These are phyloP conservation scores for Knipowitschia caucasica DNA, from an alignment of 2,797 vertebrate genomes.

Conservation along the genomic window DNA sequence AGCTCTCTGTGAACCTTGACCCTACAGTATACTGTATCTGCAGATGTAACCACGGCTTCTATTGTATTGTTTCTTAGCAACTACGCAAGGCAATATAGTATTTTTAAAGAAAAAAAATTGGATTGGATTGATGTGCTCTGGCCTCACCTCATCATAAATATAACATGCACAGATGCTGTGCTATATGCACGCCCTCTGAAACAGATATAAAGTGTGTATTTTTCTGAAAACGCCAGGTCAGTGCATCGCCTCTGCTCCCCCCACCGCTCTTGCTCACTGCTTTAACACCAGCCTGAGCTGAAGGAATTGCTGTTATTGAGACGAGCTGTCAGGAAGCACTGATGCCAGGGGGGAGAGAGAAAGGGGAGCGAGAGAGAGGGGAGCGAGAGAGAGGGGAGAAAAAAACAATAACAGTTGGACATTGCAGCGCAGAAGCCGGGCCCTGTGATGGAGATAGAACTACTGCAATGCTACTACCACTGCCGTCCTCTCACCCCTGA, in stretches of 20 bases:
- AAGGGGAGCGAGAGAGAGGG: constrained; percentile 16
- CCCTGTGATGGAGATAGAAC: constrained; percentile 41
- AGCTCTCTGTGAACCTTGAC: no score
- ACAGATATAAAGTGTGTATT: constrained; percentile 5
- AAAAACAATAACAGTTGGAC: constrained; percentile 55
- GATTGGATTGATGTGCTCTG: no score
- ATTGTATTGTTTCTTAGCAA: not conserved
- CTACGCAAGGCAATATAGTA: not conserved
- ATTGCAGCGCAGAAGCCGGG: constrained; percentile 37
- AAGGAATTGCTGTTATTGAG: constrained; percentile 66
- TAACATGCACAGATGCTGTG: no score
- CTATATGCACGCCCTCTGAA: not conserved
- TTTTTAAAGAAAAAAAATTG: not conserved
- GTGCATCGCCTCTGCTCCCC: constrained; percentile 45
- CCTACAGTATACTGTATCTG: no score
- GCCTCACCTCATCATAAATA: no score
- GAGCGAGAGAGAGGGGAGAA: constrained; percentile 34
- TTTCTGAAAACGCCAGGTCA: not conserved
- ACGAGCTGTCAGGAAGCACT: constrained; percentile 61
- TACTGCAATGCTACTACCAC: constrained; percentile 37
- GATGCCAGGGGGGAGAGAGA: constrained; percentile 37
- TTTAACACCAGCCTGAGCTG: constrained; percentile 38
- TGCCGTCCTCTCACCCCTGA: constrained; percentile 31
- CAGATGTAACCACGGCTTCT: not conserved
- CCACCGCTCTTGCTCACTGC: constrained; percentile 52